Conservation (phyloP, 2,888 invertebrate species). For the Leptopilina drosophilae region DNA sequence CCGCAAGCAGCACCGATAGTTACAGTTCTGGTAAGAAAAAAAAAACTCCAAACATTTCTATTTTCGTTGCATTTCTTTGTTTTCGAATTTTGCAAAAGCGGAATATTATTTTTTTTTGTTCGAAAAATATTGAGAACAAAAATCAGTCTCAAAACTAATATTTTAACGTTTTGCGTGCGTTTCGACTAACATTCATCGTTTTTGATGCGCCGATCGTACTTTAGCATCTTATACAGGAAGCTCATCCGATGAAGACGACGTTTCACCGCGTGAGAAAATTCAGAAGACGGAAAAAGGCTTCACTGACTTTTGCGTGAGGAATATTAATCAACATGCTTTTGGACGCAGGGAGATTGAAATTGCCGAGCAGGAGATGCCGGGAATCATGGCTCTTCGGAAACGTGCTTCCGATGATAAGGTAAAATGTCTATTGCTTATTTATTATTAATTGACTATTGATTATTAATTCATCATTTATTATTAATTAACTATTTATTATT, state of each 20-base stretch:
- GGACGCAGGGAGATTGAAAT: constrained; percentile 98
- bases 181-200: constrained; percentile 64
- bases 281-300: constrained; percentile 91
- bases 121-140: neutral
- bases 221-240: constrained; percentile 84
- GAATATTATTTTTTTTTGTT: too few species aligned
- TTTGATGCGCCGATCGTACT: constrained; percentile 62
- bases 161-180: constrained; percentile 52
- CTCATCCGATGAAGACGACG: constrained; percentile 95
- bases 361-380: constrained; percentile 99
- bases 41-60: neutral
- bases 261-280: constrained; percentile 94
- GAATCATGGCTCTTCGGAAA: constrained; percentile 95
- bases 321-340: constrained; percentile 94
- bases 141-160: neutral
- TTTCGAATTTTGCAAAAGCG: too few species aligned
- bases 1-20: constrained; percentile 96
- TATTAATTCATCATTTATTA: too few species aligned
- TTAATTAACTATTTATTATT: too few species aligned
- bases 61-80: neutral
- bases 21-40: constrained; percentile 89
- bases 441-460: too few species aligned
- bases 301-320: constrained; percentile 95
- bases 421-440: neutral
- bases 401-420: constrained; percentile 93